These are phyloP conservation scores for Lindbergichthys nudifrons DNA, from an alignment of 2,797 vertebrate genomes.

Conservation along the genomic window DNA sequence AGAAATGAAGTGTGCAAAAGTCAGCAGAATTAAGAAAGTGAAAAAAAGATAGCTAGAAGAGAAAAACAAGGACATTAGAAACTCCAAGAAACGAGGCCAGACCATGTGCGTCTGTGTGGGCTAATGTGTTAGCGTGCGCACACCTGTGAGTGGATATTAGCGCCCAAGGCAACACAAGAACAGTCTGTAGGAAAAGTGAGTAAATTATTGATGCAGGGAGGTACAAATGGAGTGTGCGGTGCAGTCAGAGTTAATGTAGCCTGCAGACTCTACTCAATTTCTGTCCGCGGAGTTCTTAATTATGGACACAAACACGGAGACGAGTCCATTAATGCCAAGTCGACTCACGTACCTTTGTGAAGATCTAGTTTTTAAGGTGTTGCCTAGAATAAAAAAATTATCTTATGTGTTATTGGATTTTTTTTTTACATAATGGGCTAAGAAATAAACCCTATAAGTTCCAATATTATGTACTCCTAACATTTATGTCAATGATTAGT, in stretches of 20 bases:
- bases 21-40: slow-evolving; percentile 1
- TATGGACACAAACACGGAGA: slow-evolving; percentile 49
- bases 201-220: slow-evolving; percentile 73
- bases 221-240: slow-evolving; percentile 62
- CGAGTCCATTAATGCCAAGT: slow-evolving; percentile 59
- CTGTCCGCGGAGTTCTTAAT: slow-evolving; percentile 67
- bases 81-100: slow-evolving; percentile 6
- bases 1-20: slow-evolving; percentile 3
- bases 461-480: neutral
- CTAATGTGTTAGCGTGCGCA: slow-evolving; percentile 35
- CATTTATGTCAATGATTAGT: neutral
- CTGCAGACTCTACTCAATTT: slow-evolving; percentile 58
- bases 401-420: neutral
- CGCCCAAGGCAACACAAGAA: slow-evolving; percentile 51
- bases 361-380: slow-evolving; percentile 11
- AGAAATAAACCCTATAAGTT: neutral
- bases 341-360: slow-evolving; percentile 16
- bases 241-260: slow-evolving; percentile 67
- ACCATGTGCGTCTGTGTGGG: slow-evolving; percentile 36
- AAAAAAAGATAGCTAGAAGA: neutral
- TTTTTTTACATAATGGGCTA: neutral
- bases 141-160: slow-evolving; percentile 63
- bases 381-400: neutral
- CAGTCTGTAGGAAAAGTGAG: slow-evolving; percentile 44
- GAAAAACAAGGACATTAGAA: slow-evolving; percentile 26